Evolutionary conservation across 2,888 invertebrate species (phyloP).

Genomic region (Agrenia bidenticulata): DNA sequence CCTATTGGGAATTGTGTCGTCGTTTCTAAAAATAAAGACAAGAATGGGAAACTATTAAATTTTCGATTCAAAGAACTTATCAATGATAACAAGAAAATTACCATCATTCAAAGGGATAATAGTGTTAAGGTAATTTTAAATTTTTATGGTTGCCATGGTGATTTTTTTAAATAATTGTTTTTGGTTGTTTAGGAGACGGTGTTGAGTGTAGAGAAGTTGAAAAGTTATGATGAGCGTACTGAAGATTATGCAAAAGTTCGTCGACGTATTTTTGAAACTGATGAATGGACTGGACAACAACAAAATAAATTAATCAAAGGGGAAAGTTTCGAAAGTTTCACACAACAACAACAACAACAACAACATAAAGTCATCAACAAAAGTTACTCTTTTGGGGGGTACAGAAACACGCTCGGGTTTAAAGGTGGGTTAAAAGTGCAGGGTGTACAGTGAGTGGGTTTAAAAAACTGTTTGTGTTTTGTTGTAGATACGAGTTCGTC

Average conservation of each 20-base stretch:
- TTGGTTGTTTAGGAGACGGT: too few species aligned
- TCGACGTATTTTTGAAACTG: conserved; percentile 71
- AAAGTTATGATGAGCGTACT: conserved; percentile 88
- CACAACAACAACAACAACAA: conserved; percentile 58
- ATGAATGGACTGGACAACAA: conserved; percentile 56
- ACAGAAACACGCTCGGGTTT: conserved; percentile 62
- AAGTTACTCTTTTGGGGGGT: conserved; percentile 86
- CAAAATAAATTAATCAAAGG: conserved; percentile 60
- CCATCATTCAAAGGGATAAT: too few species aligned
- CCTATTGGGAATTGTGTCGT: conserved; percentile 76
- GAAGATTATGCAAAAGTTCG: conserved; percentile 83
- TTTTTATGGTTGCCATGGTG: too few species aligned
- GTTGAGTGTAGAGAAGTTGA: conserved; percentile 55
- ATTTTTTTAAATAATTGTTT: too few species aligned
- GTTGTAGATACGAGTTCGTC: too few species aligned
- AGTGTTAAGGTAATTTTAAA: too few species aligned
- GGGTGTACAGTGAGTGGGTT: too few species aligned
- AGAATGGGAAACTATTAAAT: conserved; percentile 64
- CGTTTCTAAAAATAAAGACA: conserved; percentile 71
- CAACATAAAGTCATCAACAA: conserved; percentile 75
- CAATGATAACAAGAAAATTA: conserved; percentile 58
- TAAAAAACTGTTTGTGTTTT: too few species aligned
- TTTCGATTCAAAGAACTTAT: conserved; percentile 70
- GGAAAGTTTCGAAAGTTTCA: conserved; percentile 58
- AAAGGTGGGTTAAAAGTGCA: too few species aligned